phyloP scores from a whole-genome alignment of 2,113 vertebrate genomes.

The Aplodontia rufa region DNA sequence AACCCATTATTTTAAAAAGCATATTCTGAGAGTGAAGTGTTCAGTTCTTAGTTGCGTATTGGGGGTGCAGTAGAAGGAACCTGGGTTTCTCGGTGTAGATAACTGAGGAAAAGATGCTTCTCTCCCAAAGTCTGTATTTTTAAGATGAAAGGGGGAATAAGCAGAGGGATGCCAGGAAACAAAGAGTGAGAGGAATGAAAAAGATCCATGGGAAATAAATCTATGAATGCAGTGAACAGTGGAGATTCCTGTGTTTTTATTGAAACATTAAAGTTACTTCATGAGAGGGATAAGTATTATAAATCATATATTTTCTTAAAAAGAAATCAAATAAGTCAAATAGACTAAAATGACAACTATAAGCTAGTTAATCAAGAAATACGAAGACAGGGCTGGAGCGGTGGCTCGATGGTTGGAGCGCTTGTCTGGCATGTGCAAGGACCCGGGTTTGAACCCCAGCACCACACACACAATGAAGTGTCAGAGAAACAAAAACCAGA shows the following conservation, averaged over 20 bases:
- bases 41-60: background rate
- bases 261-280: background rate
- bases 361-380: background rate
- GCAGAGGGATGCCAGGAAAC: background rate
- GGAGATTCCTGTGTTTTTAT: background rate
- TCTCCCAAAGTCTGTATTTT: background rate
- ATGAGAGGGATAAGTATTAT: background rate
- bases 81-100: background rate
- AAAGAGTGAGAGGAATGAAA: rapidly evolving
- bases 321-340: background rate
- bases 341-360: background rate
- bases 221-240: background rate
- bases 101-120: background rate
- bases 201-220: background rate
- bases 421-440: no score
- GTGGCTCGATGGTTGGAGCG: no score
- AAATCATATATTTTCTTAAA: background rate
- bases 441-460: no score
- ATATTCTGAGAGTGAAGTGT: background rate
- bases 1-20: background rate
- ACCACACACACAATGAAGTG: no score
- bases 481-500: no score
- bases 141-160: background rate
- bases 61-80: background rate
- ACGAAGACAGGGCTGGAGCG: background rate